These are phyloP conservation scores for Corythaeola cristata DNA, from an alignment of 2,113 vertebrate genomes.

Conservation along the genomic window DNA sequence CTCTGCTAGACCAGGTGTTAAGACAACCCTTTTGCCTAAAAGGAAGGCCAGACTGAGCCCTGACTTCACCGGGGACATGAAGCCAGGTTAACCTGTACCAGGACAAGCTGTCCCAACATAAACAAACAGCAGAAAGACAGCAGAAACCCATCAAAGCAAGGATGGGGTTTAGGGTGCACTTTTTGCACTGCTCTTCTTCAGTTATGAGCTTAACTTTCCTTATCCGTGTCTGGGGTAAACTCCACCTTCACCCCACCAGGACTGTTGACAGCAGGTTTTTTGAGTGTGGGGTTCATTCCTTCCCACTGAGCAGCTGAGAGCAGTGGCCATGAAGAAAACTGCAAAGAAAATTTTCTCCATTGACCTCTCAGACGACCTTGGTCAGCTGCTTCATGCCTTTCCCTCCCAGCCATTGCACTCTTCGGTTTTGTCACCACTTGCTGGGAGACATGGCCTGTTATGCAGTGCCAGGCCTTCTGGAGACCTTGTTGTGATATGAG, in stretches of 20 bases:
- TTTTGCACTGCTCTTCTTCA: neutral
- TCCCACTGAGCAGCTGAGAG: neutral
- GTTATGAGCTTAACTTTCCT: neutral
- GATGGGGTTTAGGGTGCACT: neutral
- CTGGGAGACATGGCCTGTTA: neutral
- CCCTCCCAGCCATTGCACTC: neutral
- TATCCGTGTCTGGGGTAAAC: neutral
- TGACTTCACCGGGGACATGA: neutral
- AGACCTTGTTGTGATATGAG: neutral
- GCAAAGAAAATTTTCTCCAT: neutral
- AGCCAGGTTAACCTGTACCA: neutral
- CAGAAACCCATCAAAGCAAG: neutral
- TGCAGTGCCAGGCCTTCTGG: neutral
- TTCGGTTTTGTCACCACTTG: constrained; percentile 1
- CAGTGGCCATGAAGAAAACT: neutral
- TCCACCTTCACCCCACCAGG: neutral
- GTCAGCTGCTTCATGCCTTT: neutral
- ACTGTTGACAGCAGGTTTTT: neutral
- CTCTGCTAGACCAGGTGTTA: neutral
- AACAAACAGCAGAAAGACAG: neutral
- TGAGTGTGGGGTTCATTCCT: neutral
- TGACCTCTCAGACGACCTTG: neutral
- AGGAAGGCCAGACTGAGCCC: neutral
- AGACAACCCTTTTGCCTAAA: neutral
- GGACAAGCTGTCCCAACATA: neutral